Evolutionary conservation across 2,113 vertebrate species (phyloP), one percentile per base, ranked within the genome.

Genomic region (Parotia lawesii): DNA sequence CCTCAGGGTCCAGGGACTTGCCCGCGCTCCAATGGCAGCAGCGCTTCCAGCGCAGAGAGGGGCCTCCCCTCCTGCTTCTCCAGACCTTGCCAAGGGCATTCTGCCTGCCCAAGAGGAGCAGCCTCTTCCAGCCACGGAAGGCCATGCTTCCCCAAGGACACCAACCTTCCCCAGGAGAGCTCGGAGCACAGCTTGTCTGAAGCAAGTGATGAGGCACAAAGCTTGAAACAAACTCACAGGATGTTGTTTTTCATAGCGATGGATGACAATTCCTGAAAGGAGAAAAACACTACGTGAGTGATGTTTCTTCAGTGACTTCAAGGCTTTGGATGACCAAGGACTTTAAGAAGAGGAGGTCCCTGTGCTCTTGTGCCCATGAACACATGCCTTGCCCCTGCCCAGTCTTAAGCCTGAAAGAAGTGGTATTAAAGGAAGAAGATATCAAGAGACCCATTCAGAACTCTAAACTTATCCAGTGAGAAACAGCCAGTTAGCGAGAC

Each of bases 1-100:
- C 84, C 10, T 90, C 90, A 0, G 96, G 96, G 21, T 98, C 89
- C 35, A 97, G 51, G 51, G 76, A 24, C 60, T 73, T 93, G 62
- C 97, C 89, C 0, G 85, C 3, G 0, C 74, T 92, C 93, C 94
- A 91, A 2, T 94, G 93, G 47, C 85, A 85, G 53, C 69, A 76
- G 72, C 60, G 70, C 42, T 93, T 94, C 90, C 92, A 92, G 72
- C n/a, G 4, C 51, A 53, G 40, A 57, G 38, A 40, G 15, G 27
- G 35, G 11, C 79, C 65, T 57, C 75, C 87, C 24, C 67, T 90
- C 56, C 90, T 90, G 62, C 61, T 85, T 40, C 90, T 94, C 82
- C 93, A 93, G 19, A 33, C 58, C 45, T 60, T 96, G 69, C 73
- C 54, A 57, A 93, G 77, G 50, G 12, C 11, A 16, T 47, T 38